Base-by-base conservation (phyloP, 1,140 invertebrate genomes). In the Zaprionus lachaisei region DNA sequence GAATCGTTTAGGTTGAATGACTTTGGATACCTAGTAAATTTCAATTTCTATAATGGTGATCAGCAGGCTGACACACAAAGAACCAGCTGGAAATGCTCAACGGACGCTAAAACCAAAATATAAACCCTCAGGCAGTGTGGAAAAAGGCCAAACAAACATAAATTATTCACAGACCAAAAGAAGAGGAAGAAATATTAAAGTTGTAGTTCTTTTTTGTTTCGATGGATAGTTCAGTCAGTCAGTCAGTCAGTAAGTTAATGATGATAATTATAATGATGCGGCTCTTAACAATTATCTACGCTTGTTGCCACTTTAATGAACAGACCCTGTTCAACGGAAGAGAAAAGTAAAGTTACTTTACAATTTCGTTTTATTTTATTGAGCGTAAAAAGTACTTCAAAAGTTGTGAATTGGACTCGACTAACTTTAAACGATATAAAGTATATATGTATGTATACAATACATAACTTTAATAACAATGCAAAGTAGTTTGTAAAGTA, bases 191-290 rank as follows among this genome's bases (percentile, higher is more conserved):
- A 65, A 76, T 28, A 51, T 56, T 24, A 51, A 51, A 51, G 7
- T 22, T 51, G 34, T 14, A 62, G 24, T 26, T 71, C 12, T 47
- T 54, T 56, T 61, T 77, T 44, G 60, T 56, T 51, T 70, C 51
- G n/a, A 47, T 47, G 72, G 12, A 51, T 51, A 20, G 47, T 49
- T 44, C 41, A n/a, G 41, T 7, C 41, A 17, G 41, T 76, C 70
- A 73, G 41, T 79, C 79, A 81, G 84, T 89, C 84, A 89, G 71
- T 81, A 66, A 87, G 83, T 84, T 87, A 87, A 87, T 87, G 84
- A 89, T 79, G 54, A 77, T 86, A 69, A 83, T 81, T 89, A 84
- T 87, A 75, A 76, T 65, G 84, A 83, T 65, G 62, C 55, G 51
- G 44, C 57, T 56, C 73, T 34, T 75, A 71, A 80, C 79, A 76